Evolutionary conservation across 2,888 invertebrate species (phyloP), one percentile per base, ranked within the genome.

Genomic region (Ferrisia virgata): DNA sequence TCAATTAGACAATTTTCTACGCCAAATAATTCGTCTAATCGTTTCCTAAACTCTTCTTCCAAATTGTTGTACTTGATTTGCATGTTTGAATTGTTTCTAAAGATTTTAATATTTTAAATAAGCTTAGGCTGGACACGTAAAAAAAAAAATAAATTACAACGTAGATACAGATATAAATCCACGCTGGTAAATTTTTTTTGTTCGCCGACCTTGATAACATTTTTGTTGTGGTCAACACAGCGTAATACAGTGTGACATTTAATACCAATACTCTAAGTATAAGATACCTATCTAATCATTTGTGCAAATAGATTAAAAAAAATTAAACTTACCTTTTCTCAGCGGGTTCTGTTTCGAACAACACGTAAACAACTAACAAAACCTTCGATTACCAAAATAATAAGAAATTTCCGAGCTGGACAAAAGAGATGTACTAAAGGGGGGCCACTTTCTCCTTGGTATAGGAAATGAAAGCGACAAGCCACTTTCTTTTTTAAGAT

Each of bases 1-100:
- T 93, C 92, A 36, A 94, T 90, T 88, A 95, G 92, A 86, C 93
- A 92, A 87, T 93, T 91, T 87, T 92, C 91, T 58, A 91, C 91
- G 13, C 92, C 92, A 86, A 93, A 94, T 89, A 93, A 91, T 80
- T 90, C 89, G 86, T 95, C 93, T 85, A 94, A 89, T 86, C 91
- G 90, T 36, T 90, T 89, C 0, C 91, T 91, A 0, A 91, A 89
- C 83, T 91, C 90, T n/a, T 91, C 90, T 79, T 92, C 92, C 47
- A 93, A 87, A 85, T 92, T 91, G 15, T 91, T 90, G 88, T 92
- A 93, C 47, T 89, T 89, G 85, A 91, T 88, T 89, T 90, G 82
- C 85, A 86, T 86, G 15, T 81, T 85, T 0, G 28, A 64, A 4
- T 5, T 5, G 11, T 8, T 39, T 39, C 39, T 39, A 39, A 39